These are phyloP conservation scores for Trichogramma evanescens DNA, from an alignment of 2,888 invertebrate genomes.

Conservation along the genomic window DNA sequence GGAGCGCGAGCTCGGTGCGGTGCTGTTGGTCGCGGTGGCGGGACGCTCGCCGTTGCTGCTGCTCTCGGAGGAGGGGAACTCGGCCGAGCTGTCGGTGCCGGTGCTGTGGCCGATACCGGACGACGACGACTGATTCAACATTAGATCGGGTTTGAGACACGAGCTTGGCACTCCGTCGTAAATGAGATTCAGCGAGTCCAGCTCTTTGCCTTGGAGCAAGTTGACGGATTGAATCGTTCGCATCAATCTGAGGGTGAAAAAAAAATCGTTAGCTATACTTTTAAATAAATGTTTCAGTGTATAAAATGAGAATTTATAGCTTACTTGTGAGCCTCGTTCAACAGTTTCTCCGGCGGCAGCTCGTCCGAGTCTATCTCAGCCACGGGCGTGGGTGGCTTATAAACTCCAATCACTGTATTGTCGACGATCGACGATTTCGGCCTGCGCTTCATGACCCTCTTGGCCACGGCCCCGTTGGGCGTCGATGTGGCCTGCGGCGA, in stretches of 20 bases:
- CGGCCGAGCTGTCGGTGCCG: constrained; percentile 41
- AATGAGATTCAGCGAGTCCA: too few species aligned
- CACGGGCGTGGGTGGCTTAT: constrained; percentile 43
- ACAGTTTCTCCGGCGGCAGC: constrained; percentile 57
- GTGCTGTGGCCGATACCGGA: too few species aligned
- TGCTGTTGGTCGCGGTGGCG: constrained; percentile 1
- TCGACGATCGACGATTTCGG: background rate
- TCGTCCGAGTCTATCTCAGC: constrained; percentile 47
- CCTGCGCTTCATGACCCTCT: background rate
- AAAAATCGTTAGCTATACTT: background rate
- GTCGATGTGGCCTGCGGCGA: too few species aligned
- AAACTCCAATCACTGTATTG: constrained; percentile 20
- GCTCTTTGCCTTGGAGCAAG: too few species aligned
- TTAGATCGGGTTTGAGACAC: too few species aligned
- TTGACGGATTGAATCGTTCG: constrained; percentile 56
- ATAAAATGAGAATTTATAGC: background rate
- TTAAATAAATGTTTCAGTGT: too few species aligned
- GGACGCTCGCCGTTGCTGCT: constrained; percentile 17
- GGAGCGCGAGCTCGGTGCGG: constrained; percentile 11
- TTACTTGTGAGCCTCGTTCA: constrained; percentile 58
- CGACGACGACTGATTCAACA: too few species aligned
- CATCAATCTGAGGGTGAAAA: constrained; percentile 47
- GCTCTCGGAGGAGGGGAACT: constrained; percentile 16
- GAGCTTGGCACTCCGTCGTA: too few species aligned
- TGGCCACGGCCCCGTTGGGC: too few species aligned